phyloP scores from a whole-genome alignment of 2,888 invertebrate species.

The Caenorhabditis angaria region DNA sequence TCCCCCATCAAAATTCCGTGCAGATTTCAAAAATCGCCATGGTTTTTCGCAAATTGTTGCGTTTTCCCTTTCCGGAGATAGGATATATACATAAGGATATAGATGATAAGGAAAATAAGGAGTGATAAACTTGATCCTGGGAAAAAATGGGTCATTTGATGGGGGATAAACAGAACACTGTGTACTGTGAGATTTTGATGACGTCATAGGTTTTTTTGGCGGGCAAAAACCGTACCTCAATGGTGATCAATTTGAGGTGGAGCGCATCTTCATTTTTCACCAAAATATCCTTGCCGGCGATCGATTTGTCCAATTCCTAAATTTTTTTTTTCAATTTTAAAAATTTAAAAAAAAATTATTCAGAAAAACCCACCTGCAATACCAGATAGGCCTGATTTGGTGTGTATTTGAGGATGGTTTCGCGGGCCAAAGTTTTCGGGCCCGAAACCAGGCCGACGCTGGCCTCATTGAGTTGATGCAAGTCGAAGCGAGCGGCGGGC shows the following conservation, averaged over 20 bases:
- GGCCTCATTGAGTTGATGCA: slow-evolving; percentile 27
- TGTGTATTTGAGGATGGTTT: slow-evolving; percentile 65
- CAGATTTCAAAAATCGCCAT: no score
- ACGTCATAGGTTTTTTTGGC: neutral
- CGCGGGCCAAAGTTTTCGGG: slow-evolving; percentile 50
- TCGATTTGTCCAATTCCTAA: slow-evolving; percentile 34
- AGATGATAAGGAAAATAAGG: neutral
- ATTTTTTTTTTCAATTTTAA: slow-evolving; percentile 3
- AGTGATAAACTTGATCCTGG: neutral
- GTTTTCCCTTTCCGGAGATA: no score
- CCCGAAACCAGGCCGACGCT: slow-evolving; percentile 26
- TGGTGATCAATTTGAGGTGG: slow-evolving; percentile 61
- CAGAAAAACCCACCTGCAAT: slow-evolving; percentile 14
- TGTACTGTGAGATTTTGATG: neutral
- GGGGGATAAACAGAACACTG: neutral
- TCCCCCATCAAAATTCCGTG: no score
- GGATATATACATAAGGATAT: neutral
- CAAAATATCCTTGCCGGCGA: slow-evolving; percentile 49
- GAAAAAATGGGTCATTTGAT: neutral
- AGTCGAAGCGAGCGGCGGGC: slow-evolving; percentile 16
- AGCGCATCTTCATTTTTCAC: slow-evolving; percentile 57
- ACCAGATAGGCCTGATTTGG: slow-evolving; percentile 66
- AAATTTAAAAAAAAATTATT: neutral
- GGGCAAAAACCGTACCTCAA: slow-evolving; percentile 49
- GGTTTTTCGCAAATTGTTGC: no score